Conservation (phyloP, 2,113 vertebrate genomes). For the Aptenodytes forsteri region DNA sequence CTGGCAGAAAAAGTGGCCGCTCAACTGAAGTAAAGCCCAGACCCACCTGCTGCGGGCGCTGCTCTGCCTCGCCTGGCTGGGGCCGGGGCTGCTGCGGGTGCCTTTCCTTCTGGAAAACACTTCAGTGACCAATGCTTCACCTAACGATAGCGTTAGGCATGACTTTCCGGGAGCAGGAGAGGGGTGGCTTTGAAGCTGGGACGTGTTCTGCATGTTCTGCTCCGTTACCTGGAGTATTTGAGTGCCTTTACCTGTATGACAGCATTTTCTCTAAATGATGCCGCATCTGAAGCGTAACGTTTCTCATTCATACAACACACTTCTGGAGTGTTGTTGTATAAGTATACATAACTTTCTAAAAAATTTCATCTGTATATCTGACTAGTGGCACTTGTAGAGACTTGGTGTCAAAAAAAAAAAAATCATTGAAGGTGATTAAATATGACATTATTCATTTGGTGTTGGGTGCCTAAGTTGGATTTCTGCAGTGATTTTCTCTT, state of each 20-base stretch:
- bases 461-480: neutral
- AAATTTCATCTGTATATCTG: neutral
- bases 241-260: neutral
- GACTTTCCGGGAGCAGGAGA: neutral
- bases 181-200: neutral
- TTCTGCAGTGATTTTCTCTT: neutral
- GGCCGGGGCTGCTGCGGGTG: neutral
- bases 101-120: neutral
- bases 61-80: slow-evolving; percentile 17
- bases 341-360: too few species aligned
- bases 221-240: neutral
- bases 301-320: neutral
- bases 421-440: neutral
- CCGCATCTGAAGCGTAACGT: accelerated
- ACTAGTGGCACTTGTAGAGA: neutral
- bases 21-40: neutral
- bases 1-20: neutral
- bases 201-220: neutral
- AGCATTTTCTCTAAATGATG: neutral
- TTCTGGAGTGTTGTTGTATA: neutral
- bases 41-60: slow-evolving; percentile 55
- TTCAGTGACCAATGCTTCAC: neutral
- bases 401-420: neutral
- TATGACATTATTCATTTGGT: too few species aligned
- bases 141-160: accelerated